Base-by-base conservation (phyloP, 2,888 invertebrate genomes). In the Ochropleura plecta region DNA sequence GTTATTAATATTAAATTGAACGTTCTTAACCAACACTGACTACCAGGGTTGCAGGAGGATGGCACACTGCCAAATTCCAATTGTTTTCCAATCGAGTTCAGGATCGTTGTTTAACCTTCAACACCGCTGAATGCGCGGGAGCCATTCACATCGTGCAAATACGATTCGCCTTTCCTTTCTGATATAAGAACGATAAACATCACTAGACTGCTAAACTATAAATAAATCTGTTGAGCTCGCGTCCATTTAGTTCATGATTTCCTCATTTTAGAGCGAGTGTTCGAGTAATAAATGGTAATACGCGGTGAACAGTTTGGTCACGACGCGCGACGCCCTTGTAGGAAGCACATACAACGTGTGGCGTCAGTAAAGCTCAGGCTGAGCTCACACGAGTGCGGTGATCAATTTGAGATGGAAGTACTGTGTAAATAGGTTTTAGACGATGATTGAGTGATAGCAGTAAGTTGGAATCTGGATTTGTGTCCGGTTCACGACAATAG, bases 171-270 rank as follows among this genome's bases (percentile, higher is more conserved):
- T 67, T 81, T 79, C 76, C 12, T 51, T 81, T 80, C 65, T 70
- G 65, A 70, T 48, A 42, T 66, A 70, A 46, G 9, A 79, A 70
- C 44, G 55, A 67, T 80, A 68, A 72, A 30, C 67, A 69, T 57
- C 68, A 75, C 63, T 57, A 48, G 72, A 77, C 57, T 68, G 67
- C 30, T 9, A 65, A 59, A 73, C 57, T 70, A 44, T 78, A 63
- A 57, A 70, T 62, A 78, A 59, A 66, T 69, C 53, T 44, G 63
- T 67, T n/a, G 62, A 65, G 57, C 46, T 18, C 12, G 20, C 53
- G 57, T 57, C 65, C 16, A 78, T 63, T 82, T 69, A 59, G 57
- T 70, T 76, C 62, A 81, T 76, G 55, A 73, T 51, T 85, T 83
- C 78, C 77, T 83, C 60, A 55, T 85, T 74, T 62, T 57, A 69